A percentile compares a stretch with the other conserved stretches of the same genome.
These are phyloP conservation scores for Arvicola amphibius DNA, from an alignment of 2,797 vertebrate genomes.

Conservation along the genomic window DNA sequence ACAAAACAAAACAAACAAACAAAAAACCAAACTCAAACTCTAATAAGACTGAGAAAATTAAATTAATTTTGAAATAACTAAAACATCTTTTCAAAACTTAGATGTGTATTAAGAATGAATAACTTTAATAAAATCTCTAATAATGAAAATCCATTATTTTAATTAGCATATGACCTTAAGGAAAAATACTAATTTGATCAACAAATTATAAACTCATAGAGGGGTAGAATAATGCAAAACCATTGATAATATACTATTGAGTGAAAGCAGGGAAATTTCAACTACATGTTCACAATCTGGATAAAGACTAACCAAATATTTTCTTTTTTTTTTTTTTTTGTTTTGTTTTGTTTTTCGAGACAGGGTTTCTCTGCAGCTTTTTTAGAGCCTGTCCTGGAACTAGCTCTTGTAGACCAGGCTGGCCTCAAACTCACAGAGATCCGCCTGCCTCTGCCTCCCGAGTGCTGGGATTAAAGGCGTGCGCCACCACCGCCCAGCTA, in stretches of 20 bases:
- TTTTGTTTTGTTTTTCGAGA: too few relatives aligned
- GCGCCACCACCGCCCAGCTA: too few relatives aligned
- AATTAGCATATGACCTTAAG: background rate
- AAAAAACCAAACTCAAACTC: background rate
- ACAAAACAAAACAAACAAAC: too few relatives aligned
- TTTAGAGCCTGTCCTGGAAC: too few relatives aligned
- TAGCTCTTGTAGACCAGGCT: too few relatives aligned
- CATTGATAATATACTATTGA: background rate
- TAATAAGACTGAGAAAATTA: background rate
- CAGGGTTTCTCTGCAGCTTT: too few relatives aligned
- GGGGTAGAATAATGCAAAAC: conserved; percentile 21
- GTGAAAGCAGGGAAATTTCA: conserved; percentile 11
- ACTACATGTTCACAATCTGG: background rate
- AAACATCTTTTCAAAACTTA: conserved; percentile 40
- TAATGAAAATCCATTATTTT: conserved; percentile 3
- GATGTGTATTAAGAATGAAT: background rate
- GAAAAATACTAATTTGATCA: background rate
- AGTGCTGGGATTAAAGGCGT: too few relatives aligned
- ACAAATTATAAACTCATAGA: conserved; percentile 45
- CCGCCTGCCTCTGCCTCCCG: too few relatives aligned
- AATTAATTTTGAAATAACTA: conserved; percentile 46
- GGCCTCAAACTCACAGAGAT: too few relatives aligned
- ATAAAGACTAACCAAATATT: background rate
- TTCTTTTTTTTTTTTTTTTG: too few relatives aligned
- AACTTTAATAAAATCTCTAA: conserved; percentile 29